Base-by-base conservation (phyloP, 2,888 invertebrate genomes). In the Abrostola tripartita region DNA sequence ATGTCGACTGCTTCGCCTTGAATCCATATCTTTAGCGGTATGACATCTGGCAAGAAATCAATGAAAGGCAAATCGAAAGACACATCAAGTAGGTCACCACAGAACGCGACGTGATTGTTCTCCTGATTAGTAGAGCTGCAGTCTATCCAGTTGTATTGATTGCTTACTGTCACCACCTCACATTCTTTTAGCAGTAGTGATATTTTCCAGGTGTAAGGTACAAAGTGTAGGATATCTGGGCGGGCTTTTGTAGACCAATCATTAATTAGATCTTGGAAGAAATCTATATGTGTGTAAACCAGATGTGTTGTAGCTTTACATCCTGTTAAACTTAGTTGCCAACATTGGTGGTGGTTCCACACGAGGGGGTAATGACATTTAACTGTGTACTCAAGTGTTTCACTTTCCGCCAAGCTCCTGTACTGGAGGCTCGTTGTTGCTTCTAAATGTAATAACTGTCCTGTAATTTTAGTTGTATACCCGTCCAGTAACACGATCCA, bases 111-210 rank as follows among this genome's bases (percentile, higher is more conserved):
- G 87, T 98, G 98, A 91, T 98, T 97, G 90, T 99, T 99, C 92
- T 99, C 99, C 89, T 98, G 98, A 81, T 98, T 98, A 55, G 98
- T 98, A 37, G 98, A 98, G 60, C 98, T 98, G 83, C 99, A 99
- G 91, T 99, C 99, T 77, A 99, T 97, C 99, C 99, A 99, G 91
- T 99, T 99, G 90, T 98, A 98, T 88, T 99, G 98, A 92, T 99
- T 99, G 84, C 98, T 97, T 12, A 98, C 94, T 49, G 98, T 98
- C 0, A 99, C 96, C 12, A 99, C 95, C 92, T 99, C 99, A 91
- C 99, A 99, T 90, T 99, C 98, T 89, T 99, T 99, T 35, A 99
- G 92, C 8, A 98, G 95, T 68, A 99, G 95, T 68, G 97, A 97
- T 83, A 99, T 97, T 86, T 98, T 97, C 97, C 99, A 99, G 0